Evolutionary conservation across 2,888 invertebrate genomes (phyloP).

Genomic region (Dolomedes plantarius): DNA sequence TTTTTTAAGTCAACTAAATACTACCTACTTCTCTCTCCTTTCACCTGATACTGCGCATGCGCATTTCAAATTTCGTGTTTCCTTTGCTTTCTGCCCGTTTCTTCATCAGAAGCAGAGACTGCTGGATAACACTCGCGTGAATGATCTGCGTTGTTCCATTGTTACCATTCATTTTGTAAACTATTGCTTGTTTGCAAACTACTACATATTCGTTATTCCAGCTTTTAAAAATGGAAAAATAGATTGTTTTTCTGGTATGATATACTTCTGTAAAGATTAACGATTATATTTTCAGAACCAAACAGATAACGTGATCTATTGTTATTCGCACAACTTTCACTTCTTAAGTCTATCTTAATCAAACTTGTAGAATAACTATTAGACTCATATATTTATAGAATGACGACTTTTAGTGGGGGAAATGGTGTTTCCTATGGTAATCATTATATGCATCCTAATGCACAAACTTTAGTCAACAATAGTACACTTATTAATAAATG

Average conservation of each 20-base stretch:
- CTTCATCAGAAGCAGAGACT: not conserved
- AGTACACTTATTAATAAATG: constrained; percentile 14
- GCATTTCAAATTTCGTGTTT: not conserved
- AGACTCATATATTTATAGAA: constrained; percentile 42
- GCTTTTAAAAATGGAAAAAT: not conserved
- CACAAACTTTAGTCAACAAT: constrained; percentile 51
- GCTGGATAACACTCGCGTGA: constrained; percentile 4
- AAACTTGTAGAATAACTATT: constrained; percentile 19
- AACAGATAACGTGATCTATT: constrained; percentile 19
- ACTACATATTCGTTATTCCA: not conserved
- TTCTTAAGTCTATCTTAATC: constrained; percentile 16
- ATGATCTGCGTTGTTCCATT: not conserved
- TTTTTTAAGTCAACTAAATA: too few relatives aligned
- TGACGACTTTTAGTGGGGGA: constrained; percentile 59
- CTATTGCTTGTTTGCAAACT: not conserved
- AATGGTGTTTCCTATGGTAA: constrained; percentile 49
- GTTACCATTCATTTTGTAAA: not conserved
- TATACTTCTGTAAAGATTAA: not conserved
- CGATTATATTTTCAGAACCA: not conserved
- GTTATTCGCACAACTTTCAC: constrained; percentile 35
- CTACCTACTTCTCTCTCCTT: too few relatives aligned
- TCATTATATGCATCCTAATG: constrained; percentile 33
- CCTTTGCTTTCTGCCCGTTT: constrained; percentile 11
- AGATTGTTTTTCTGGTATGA: not conserved
- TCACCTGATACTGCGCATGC: not conserved